Conservation (phyloP, 35 echinoderm and acorn worm species). For the Anneissia japonica region DNA sequence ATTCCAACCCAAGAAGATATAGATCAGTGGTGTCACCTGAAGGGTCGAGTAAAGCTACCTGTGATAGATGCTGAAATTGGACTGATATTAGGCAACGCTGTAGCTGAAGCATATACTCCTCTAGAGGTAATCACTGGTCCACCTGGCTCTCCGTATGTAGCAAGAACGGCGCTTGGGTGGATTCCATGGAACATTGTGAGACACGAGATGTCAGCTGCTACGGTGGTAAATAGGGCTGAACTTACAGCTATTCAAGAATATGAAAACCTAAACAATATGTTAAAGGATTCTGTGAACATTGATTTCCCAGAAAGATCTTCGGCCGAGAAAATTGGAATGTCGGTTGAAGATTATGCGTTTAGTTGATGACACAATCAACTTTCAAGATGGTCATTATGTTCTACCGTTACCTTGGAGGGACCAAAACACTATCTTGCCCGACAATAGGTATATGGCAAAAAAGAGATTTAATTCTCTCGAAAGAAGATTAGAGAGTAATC, state of each 20-base stretch:
- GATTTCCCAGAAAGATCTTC: slow-evolving; percentile 17
- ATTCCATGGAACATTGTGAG: neutral
- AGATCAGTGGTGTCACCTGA: neutral
- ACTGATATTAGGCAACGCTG: neutral
- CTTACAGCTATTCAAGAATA: slow-evolving; percentile 9
- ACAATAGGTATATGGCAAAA: neutral
- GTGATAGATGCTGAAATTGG: neutral
- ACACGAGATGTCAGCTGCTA: neutral
- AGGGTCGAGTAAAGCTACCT: neutral
- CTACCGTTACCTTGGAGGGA: neutral
- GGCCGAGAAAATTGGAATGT: neutral
- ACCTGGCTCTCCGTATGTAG: neutral
- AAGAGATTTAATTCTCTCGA: neutral
- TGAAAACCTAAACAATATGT: neutral
- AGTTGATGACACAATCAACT: neutral
- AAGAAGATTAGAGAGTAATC: neutral
- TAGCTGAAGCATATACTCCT: neutral
- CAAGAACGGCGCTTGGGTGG: neutral
- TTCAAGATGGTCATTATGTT: neutral
- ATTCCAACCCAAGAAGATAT: neutral
- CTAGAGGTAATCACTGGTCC: neutral
- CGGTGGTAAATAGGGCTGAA: neutral
- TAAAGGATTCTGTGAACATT: neutral
- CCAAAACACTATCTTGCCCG: neutral
- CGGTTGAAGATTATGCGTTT: neutral